These are phyloP conservation scores for Punctoribates punctum DNA, from an alignment of 2,888 invertebrate genomes.

Conservation along the genomic window DNA sequence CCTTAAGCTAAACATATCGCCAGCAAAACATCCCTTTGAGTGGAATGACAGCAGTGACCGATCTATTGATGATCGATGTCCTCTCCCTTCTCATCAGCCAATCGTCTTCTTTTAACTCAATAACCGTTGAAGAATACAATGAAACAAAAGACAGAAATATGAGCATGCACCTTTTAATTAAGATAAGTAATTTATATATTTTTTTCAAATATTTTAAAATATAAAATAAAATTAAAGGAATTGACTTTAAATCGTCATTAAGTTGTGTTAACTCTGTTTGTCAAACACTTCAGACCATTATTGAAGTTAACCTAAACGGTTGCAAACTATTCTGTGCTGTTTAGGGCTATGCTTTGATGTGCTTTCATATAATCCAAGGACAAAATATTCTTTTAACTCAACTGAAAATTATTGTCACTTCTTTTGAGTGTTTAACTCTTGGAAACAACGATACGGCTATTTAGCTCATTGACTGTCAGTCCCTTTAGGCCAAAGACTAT, in stretches of 20 bases:
- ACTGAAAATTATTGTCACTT: constrained; percentile 12
- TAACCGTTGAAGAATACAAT: no score
- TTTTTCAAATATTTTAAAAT: no score
- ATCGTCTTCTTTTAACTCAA: no score
- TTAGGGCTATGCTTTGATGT: not conserved
- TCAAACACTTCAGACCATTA: not conserved
- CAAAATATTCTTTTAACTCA: constrained; percentile 1
- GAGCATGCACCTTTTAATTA: no score
- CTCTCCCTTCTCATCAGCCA: not conserved
- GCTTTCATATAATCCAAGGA: not conserved
- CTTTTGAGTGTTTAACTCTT: constrained; percentile 17
- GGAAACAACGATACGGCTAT: constrained; percentile 37
- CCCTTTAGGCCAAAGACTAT: constrained; percentile 13
- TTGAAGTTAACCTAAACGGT: not conserved
- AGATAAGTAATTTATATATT: no score
- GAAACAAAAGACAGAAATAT: no score
- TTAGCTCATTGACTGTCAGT: constrained; percentile 27
- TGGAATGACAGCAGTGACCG: constrained; percentile 16
- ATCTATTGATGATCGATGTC: constrained; percentile 29
- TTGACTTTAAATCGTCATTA: no score
- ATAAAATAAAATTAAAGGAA: no score
- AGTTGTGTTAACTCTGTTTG: constrained; percentile 4
- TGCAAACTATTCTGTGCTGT: not conserved
- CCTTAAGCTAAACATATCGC: not conserved
- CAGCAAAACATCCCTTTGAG: constrained; percentile 25